Conservation (phyloP, 2,797 vertebrate species). For the Pangasius macronema region DNA sequence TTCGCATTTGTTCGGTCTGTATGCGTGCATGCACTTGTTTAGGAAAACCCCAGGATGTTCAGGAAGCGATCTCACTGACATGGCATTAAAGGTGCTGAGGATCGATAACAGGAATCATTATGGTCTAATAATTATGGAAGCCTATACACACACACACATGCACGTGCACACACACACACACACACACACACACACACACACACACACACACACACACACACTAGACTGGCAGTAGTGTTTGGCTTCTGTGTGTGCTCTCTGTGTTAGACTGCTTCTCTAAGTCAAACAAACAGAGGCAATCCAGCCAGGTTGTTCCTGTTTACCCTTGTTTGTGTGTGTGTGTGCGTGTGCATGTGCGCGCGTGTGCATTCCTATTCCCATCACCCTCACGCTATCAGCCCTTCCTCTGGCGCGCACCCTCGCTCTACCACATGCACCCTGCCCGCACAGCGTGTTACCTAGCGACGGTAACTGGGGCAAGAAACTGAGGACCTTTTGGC, state of each 20-base stretch:
- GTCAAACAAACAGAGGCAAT: constrained; percentile 13
- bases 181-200: background rate
- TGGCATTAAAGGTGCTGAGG: background rate
- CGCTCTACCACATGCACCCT: constrained; percentile 46
- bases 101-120: background rate
- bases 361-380: constrained; percentile 39
- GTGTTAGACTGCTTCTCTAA: constrained; percentile 20
- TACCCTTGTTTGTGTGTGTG: constrained; percentile 9
- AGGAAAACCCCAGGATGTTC: background rate
- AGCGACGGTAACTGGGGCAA: constrained; percentile 68
- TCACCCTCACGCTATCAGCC: constrained; percentile 22
- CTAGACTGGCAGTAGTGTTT: background rate
- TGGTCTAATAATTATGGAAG: background rate
- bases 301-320: background rate
- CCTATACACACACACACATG: background rate
- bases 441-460: constrained; percentile 65
- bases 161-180: background rate
- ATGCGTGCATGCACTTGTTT: background rate
- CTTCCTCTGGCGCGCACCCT: constrained; percentile 27
- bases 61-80: constrained; percentile 2
- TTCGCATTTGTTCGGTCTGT: background rate
- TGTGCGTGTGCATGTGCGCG: constrained; percentile 11
- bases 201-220: constrained; percentile 9
- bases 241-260: background rate
- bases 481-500: constrained; percentile 40